phyloP scores from a whole-genome alignment of 1,140 invertebrate species.

The Lepidurus apus region DNA sequence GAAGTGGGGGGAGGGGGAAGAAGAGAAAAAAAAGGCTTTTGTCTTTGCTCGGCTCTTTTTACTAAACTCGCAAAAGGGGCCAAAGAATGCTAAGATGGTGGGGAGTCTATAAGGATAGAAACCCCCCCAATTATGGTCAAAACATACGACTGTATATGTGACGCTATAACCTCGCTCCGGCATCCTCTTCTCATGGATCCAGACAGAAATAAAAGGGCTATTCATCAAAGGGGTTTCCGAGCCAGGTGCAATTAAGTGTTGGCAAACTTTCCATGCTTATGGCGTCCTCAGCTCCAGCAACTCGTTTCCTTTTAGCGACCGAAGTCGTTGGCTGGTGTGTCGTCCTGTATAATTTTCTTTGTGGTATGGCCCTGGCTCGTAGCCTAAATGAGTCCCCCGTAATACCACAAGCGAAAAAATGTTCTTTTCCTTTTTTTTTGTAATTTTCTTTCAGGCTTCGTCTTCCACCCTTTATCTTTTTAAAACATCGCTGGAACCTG shows the following conservation, averaged over 20 bases:
- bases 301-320: conserved; percentile 11
- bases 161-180: background rate
- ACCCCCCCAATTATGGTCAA: conserved; percentile 7
- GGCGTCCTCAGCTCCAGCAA: conserved; percentile 7
- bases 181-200: background rate
- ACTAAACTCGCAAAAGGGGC: background rate
- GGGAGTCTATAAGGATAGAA: background rate
- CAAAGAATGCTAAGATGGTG: background rate
- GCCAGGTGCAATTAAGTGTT: conserved; percentile 21
- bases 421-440: background rate
- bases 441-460: background rate
- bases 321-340: conserved; percentile 20
- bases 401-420: background rate
- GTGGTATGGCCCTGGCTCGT: conserved; percentile 7
- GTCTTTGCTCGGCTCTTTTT: conserved; percentile 19
- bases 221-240: conserved; percentile 17
- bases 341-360: conserved; percentile 19
- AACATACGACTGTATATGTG: conserved; percentile 9
- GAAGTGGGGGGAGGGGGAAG: background rate
- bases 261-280: conserved; percentile 19
- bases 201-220: conserved; percentile 14
- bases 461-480: background rate
- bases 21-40: background rate
- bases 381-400: background rate
- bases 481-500: background rate